Base-by-base conservation (phyloP, 2,888 invertebrate genomes). In the Hyposoter didymator region DNA sequence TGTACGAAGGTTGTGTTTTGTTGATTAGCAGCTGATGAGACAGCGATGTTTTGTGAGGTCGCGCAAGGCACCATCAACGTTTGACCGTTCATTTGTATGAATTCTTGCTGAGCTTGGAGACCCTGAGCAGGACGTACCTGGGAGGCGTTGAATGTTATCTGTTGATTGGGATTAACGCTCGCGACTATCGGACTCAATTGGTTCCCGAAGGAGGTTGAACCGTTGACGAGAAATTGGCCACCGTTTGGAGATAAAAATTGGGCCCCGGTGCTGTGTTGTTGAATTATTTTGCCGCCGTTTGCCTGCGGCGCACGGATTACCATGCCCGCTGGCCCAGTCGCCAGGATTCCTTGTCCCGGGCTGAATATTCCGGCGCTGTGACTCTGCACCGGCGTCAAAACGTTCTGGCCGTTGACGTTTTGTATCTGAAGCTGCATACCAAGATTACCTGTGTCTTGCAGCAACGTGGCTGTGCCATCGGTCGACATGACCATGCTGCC, bases 401-500 rank as follows among this genome's bases (percentile, higher is more conserved):
- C 96, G 89, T 97, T 97, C 88, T 97, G 97, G 0, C 97, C 97
- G 90, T 97, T 97, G 0, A 97, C 97, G 85, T 97, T 97, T 91
- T 97, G 97, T 87, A 97, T 95, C 91, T 97, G 97, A 17, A 97
- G 91, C 89, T 97, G 97, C 95, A 97, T 95, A 0, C 96, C 96
- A 89, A 97, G 95, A 55, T 96, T 95, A 59, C 91, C 91, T 28
- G 96, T 95, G 87, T 97, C 97, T 92, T 96, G 97, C 59, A 96
- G 90, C 67, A 98, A 95, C 0, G 97, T 97, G 0, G 97, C 96
- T 4, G 95, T 95, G 43, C 96, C 97, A 90, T 97, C 97, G 0
- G 97, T 96, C 12, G 97, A 96, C 97, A 98, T 97, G 0, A 98
- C 97, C 96, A 98, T 96, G 0, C 97, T 97, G 17, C 97, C 96